Evolutionary conservation across 1,140 invertebrate genomes (phyloP), one percentile per base, ranked within the genome.

Genomic region (Trissolcus basalis): DNA sequence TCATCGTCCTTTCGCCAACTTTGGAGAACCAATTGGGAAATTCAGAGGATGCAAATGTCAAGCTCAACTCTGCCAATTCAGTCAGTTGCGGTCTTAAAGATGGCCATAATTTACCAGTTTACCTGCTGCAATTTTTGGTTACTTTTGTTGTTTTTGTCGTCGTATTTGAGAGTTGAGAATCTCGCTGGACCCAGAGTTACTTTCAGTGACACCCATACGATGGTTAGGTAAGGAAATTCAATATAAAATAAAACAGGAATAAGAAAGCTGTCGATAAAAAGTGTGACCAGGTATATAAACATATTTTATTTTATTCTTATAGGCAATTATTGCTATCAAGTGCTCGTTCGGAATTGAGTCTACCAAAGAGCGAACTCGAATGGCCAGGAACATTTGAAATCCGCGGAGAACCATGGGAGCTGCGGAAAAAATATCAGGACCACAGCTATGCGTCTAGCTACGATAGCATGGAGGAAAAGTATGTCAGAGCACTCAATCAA

Each of bases 271-370:
- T n/a, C n/a, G n/a, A n/a, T n/a, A n/a, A n/a, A n/a, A n/a, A n/a
- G n/a, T n/a, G n/a, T n/a, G n/a, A n/a, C n/a, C n/a, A n/a, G n/a
- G n/a, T n/a, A n/a, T n/a, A n/a, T n/a, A n/a, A n/a, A n/a, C n/a
- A n/a, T n/a, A n/a, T n/a, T n/a, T n/a, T n/a, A n/a, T n/a, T n/a
- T n/a, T n/a, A n/a, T n/a, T n/a, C n/a, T n/a, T n/a, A n/a, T n/a
- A 89, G 91, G 68, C 93, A 94, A 89, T 92, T 91, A 0, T 93
- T 93, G 1, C 77, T 94, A 14, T 92, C 93, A 1, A 93, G 92
- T 85, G 92, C 92, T 5, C 91, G 91, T 61, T 93, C 92, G 0
- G 93, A 94, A 55, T 83, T 92, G 10, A 92, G 92, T 83, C 85
- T 93, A 51, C 90, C 90, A 0, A 90, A 92, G 68, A 89, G 90